phyloP scores from a whole-genome alignment of 2,797 vertebrate species.

The Urophycis tenuis region DNA sequence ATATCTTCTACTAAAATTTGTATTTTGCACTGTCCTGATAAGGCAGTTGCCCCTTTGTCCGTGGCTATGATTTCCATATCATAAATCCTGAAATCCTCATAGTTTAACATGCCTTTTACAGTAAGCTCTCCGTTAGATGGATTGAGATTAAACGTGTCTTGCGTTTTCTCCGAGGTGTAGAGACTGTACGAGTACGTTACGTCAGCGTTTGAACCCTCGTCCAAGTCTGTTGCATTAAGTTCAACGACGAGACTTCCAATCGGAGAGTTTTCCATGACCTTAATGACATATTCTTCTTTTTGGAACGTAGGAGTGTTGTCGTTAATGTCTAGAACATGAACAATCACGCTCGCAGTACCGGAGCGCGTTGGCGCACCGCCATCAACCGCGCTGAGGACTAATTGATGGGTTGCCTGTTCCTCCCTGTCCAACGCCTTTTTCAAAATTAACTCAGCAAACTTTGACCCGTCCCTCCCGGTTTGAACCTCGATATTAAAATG shows the following conservation, averaged over 20 bases:
- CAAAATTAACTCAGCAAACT: slow-evolving; percentile 41
- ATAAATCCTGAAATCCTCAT: slow-evolving; percentile 53
- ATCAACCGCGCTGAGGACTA: slow-evolving; percentile 45
- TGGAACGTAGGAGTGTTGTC: slow-evolving; percentile 49
- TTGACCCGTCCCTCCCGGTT: slow-evolving; percentile 35
- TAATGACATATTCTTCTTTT: slow-evolving; percentile 32
- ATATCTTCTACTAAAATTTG: slow-evolving; percentile 26
- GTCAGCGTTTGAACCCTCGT: slow-evolving; percentile 29
- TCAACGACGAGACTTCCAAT: slow-evolving; percentile 21
- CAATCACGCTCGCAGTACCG: slow-evolving; percentile 40
- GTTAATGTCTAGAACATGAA: slow-evolving; percentile 46
- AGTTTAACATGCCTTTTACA: slow-evolving; percentile 54
- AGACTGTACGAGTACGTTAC: slow-evolving; percentile 21
- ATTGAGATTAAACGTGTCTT: slow-evolving; percentile 35
- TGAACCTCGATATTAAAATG: slow-evolving; percentile 48
- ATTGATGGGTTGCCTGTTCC: slow-evolving; percentile 22
- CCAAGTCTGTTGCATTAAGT: slow-evolving; percentile 36
- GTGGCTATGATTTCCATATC: slow-evolving; percentile 39
- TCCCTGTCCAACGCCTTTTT: slow-evolving; percentile 42
- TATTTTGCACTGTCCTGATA: background rate
- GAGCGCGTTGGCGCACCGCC: slow-evolving; percentile 40
- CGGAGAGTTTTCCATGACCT: slow-evolving; percentile 30
- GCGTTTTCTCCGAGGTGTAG: slow-evolving; percentile 28
- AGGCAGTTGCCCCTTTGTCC: slow-evolving; percentile 17
- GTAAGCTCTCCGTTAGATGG: slow-evolving; percentile 38